Evolutionary conservation across 2,113 vertebrate genomes (phyloP), one percentile per base, ranked within the genome.

Genomic region (Rhipidura dahli): DNA sequence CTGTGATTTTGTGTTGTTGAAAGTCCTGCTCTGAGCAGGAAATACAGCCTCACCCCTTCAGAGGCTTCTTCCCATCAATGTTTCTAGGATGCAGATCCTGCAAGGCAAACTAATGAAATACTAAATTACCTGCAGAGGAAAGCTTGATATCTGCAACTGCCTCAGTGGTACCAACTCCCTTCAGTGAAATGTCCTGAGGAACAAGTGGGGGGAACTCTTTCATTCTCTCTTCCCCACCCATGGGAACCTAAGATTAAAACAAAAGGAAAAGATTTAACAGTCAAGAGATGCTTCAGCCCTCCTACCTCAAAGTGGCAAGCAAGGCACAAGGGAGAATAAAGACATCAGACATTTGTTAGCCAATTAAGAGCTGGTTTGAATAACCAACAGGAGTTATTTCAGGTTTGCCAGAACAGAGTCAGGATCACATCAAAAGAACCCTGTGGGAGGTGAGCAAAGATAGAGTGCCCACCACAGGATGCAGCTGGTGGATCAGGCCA

Each of bases 121-220:
- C 15, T 78, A n/a, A 88, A 59, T 92, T 97, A 99, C 99, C 99
- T 98, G 99, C 98, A 87, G 99, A 99, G 7, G 99, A 99, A 92
- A 99, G 97, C 66, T 98, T 99, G 97, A 99, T 98, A 95, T 99
- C 99, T n/a, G 98, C 98, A 1, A 98, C 96, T 31, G 99, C 99
- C 66, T 98, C 97, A n/a, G 69, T 84, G 24, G 87, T 69, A 30
- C 97, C 98, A 73, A 94, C 95, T 49, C 99, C 99, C 96, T 98
- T 83, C 94, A 99, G 68, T 7, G 79, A 97, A 72, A 99, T 96
- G 35, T 99, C 99, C 96, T 98, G 97, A 83, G 98, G 93, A 81
- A 98, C 73, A 59, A 99, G 93, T 1, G 97, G 92, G 4, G 99
- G 99, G 72, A 99, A 99, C 8, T 90, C 82, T 81, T 98, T 98